Conservation (phyloP, 2,113 vertebrate species). For the Rhabdornis inornatus region DNA sequence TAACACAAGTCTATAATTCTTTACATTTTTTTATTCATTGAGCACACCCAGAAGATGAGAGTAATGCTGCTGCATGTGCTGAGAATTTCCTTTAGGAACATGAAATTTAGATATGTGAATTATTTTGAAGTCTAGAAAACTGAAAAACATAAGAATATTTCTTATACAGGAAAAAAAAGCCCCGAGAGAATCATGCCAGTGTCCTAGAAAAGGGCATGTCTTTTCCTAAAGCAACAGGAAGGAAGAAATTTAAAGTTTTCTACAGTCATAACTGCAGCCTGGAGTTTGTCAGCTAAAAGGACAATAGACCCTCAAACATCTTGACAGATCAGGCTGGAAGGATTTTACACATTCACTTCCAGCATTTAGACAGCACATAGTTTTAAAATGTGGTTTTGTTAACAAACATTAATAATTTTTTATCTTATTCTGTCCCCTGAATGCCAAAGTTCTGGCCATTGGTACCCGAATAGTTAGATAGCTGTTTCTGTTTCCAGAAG, state of each 20-base stretch:
- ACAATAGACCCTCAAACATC: not conserved
- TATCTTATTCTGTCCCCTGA: not conserved
- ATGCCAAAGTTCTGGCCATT: not conserved
- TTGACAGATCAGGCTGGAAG: not conserved
- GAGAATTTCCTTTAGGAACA: not conserved
- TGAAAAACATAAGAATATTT: not conserved
- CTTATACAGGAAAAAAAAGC: not conserved
- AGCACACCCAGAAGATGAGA: not conserved
- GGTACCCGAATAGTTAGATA: not conserved
- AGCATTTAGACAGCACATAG: not conserved
- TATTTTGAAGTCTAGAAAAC: not conserved
- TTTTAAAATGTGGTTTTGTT: not conserved
- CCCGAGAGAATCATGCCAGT: not conserved
- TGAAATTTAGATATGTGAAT: not conserved
- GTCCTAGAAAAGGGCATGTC: not conserved
- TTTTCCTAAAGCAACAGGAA: not conserved
- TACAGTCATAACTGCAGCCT: not conserved
- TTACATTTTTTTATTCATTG: not conserved
- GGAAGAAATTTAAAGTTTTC: not conserved
- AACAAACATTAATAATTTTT: not conserved
- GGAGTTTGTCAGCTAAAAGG: not conserved
- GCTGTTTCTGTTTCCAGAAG: not conserved
- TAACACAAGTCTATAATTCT: no score
- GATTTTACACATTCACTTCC: not conserved
- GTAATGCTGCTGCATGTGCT: not conserved